Conservation (phyloP, 2,113 vertebrate species). For the Callipepla squamata region DNA sequence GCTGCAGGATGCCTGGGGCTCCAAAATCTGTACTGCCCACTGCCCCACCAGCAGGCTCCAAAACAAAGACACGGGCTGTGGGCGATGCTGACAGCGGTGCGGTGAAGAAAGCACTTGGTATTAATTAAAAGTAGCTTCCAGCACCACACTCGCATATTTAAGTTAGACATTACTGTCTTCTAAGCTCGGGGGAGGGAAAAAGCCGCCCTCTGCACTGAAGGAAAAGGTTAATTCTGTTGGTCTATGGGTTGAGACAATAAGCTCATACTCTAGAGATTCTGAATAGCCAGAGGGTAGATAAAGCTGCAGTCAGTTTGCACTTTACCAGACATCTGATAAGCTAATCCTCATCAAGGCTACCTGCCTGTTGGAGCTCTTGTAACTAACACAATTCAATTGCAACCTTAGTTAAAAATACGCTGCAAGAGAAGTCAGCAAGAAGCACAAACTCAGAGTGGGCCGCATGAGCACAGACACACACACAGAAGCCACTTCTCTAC, state of each 20-base stretch:
- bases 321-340: slow-evolving; percentile 31
- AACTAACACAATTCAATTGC: background rate
- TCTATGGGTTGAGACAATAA: background rate
- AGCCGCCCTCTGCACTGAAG: background rate
- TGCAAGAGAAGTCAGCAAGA: background rate
- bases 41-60: background rate
- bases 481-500: background rate
- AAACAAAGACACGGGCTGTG: background rate
- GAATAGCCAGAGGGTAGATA: background rate
- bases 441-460: background rate
- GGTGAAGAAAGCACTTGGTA: background rate
- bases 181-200: background rate
- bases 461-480: background rate
- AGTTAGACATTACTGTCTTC: background rate
- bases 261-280: background rate
- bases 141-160: background rate
- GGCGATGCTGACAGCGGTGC: background rate
- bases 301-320: slow-evolving; percentile 11
- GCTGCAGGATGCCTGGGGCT: background rate
- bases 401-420: background rate
- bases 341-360: slow-evolving; percentile 40
- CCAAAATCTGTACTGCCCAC: background rate
- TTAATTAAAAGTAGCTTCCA: slow-evolving; percentile 2
- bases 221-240: background rate
- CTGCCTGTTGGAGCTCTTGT: background rate